A percentile compares a stretch with the other conserved stretches of the same genome.
Evolutionary conservation across 2,888 invertebrate species (phyloP).

Genomic region (Conchocele bisecta): DNA sequence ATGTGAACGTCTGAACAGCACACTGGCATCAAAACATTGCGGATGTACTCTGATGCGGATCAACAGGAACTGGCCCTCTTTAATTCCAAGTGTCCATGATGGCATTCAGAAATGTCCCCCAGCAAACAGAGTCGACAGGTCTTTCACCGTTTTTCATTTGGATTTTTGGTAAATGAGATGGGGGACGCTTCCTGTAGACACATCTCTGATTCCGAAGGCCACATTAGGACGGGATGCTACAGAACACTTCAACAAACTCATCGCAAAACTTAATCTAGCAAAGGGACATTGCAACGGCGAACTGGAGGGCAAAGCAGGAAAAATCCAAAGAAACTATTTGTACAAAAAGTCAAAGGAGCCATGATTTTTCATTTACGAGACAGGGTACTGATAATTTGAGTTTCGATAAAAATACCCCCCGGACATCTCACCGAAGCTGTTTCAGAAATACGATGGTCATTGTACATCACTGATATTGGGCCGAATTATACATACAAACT

Average conservation of each 20-base stretch:
- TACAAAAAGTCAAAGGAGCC: slow-evolving; percentile 28
- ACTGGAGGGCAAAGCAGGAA: slow-evolving; percentile 10
- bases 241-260: too few relatives aligned
- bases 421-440: slow-evolving; percentile 27
- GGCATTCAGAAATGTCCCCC: slow-evolving; percentile 8
- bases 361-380: slow-evolving; percentile 12
- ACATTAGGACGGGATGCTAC: slow-evolving; percentile 8
- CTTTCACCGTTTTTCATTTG: slow-evolving; percentile 13
- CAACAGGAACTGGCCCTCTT: slow-evolving; percentile 29
- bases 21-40: slow-evolving; percentile 15
- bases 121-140: slow-evolving; percentile 5
- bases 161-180: slow-evolving; percentile 33
- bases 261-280: slow-evolving; percentile 17
- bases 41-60: slow-evolving; percentile 12
- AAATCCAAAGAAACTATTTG: slow-evolving; percentile 26
- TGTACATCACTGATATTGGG: not conserved
- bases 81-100: slow-evolving; percentile 31
- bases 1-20: slow-evolving; percentile 22
- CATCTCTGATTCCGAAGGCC: not conserved
- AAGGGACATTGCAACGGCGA: slow-evolving; percentile 26
- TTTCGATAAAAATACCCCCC: not conserved
- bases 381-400: slow-evolving; percentile 17
- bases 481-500: slow-evolving; percentile 34
- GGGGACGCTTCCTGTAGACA: slow-evolving; percentile 29
- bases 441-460: slow-evolving; percentile 16